Percentiles rank a stretch among this genome's conserved stretches.
phyloP scores from a whole-genome alignment of 1,140 invertebrate genomes.

The Brachionus sp. region DNA sequence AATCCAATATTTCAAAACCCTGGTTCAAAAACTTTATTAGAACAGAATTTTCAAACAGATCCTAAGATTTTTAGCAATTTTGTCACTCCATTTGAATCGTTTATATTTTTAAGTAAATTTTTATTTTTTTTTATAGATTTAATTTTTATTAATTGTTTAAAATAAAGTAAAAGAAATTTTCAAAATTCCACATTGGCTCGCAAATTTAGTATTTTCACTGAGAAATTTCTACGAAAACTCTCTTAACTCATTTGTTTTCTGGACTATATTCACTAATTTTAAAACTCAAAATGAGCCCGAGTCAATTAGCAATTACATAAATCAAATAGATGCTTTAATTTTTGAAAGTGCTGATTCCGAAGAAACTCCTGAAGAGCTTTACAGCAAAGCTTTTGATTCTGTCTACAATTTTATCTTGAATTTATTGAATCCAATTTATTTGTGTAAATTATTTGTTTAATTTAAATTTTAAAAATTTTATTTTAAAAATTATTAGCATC shows the following conservation, averaged over 20 bases:
- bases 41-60: not conserved
- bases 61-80: not conserved
- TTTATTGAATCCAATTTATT: not conserved
- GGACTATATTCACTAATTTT: not conserved
- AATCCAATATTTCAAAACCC: not conserved
- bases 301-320: not conserved
- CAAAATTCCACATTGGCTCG: not conserved
- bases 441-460: not conserved
- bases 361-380: not conserved
- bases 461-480: not conserved
- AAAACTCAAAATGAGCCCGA: not conserved
- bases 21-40: not conserved
- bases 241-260: not conserved
- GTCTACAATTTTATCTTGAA: not conserved
- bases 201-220: not conserved
- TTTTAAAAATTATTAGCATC: no score
- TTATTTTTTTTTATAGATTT: not conserved
- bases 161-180: not conserved
- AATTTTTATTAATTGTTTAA: not conserved
- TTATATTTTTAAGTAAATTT: slow-evolving; percentile 34
- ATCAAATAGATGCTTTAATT: not conserved
- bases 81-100: not conserved
- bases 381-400: not conserved
- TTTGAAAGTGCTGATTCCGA: not conserved
- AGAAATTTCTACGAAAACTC: not conserved